Evolutionary conservation across 2,888 invertebrate genomes (phyloP), one percentile per base, ranked within the genome.

Genomic region (Stenchaetothrips biformis): DNA sequence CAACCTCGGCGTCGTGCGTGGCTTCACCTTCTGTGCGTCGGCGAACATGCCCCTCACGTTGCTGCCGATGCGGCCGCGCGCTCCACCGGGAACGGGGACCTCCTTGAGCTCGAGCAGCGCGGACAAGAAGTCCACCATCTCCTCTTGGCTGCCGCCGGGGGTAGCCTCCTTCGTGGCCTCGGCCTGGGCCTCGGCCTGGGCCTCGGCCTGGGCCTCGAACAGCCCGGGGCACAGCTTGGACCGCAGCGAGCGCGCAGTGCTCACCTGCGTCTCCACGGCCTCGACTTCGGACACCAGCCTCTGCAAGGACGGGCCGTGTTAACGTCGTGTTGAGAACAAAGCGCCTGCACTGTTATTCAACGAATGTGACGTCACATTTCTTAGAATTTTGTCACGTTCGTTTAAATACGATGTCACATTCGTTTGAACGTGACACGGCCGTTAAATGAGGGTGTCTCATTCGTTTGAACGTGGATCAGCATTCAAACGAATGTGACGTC

Each of bases 41-140:
- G 86, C 85, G 84, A 92, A 92, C 88, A 92, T 89, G 77, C 87
- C 86, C 48, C 88, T 87, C 78, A 92, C 88, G 81, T 89, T 88
- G 21, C 85, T 84, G 13, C 91, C 92, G 18, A 91, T 87, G 25
- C 88, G 86, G 16, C 91, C 90, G 81, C 88, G 86, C 0, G 89
- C 87, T 27, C 89, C 90, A 18, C 89, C 90, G 7, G 89, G 88
- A 9, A 93, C 88, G 27, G 86, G 86, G n/a, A 92, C 90, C 85
- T 92, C 92, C 47, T 89, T 88, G 25, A 90, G 89, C 16, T 88
- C 87, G 83, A 92, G 88, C 27, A 92, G 86, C 82, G 88, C 87
- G 7, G 87, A 85, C 82, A 90, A 85, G 85, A 89, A 88, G 16
- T 86, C 84, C 77, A 85, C 87, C 81, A 89, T 84, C 49, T 86